These are phyloP conservation scores for Acanthococcus lagerstroemiae DNA, from an alignment of 2,888 invertebrate species.

Conservation along the genomic window DNA sequence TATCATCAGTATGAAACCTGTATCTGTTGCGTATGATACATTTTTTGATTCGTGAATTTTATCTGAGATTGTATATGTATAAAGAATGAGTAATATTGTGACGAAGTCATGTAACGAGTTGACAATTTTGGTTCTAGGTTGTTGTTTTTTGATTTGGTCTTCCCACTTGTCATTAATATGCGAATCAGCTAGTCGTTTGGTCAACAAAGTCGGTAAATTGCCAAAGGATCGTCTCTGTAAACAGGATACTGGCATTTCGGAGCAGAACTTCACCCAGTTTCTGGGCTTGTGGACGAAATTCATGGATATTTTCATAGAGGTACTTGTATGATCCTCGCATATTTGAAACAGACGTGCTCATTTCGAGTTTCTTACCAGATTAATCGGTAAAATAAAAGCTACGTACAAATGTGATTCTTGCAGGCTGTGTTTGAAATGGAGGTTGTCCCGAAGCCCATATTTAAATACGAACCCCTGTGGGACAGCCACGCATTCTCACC, in stretches of 20 bases:
- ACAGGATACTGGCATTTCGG: constrained; percentile 63
- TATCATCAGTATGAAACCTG: no score
- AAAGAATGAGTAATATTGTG: no score
- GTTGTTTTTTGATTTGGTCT: constrained; percentile 79
- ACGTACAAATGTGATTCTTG: no score
- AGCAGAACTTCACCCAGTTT: constrained; percentile 46
- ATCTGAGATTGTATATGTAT: no score
- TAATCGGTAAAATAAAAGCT: no score
- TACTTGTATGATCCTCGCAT: constrained; percentile 36
- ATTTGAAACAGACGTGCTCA: not conserved
- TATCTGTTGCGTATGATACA: no score
- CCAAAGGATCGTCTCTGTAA: constrained; percentile 75
- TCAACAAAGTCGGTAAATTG: constrained; percentile 70
- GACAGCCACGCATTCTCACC: constrained; percentile 40
- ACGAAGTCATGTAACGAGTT: no score
- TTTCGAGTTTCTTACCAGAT: not conserved
- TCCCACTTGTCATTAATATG: constrained; percentile 73
- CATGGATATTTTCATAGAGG: constrained; percentile 50
- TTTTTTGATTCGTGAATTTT: no score
- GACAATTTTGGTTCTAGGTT: constrained; percentile 47
- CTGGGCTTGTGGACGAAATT: constrained; percentile 45
- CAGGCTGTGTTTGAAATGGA: constrained; percentile 42
- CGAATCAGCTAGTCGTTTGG: constrained; percentile 62
- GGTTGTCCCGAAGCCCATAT: constrained; percentile 41
- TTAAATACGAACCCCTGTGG: constrained; percentile 38